phyloP scores from a whole-genome alignment of 1,140 invertebrate species.

The Dreissena polymorpha region DNA sequence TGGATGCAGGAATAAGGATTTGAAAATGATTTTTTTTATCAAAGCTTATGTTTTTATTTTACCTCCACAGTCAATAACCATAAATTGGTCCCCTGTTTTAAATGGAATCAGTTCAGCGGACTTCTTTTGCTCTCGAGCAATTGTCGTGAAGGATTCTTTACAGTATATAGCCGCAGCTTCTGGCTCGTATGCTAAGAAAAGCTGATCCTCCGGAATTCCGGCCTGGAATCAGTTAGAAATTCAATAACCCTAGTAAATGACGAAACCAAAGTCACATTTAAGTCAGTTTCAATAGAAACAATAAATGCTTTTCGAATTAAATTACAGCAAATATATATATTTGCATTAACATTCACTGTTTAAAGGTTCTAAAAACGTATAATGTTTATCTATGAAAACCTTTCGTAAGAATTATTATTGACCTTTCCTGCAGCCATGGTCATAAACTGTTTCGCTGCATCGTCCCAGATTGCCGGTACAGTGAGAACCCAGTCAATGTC shows the following conservation, averaged over 20 bases:
- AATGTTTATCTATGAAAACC: too few species aligned
- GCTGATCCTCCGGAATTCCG: conserved; percentile 25
- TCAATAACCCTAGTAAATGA: too few species aligned
- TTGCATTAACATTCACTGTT: too few species aligned
- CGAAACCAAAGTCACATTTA: too few species aligned
- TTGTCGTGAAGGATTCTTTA: conserved; percentile 1
- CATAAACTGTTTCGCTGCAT: not conserved
- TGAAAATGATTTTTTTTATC: not conserved
- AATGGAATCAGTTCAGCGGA: conserved; percentile 6
- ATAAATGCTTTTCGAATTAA: too few species aligned
- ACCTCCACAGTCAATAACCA: conserved; percentile 49
- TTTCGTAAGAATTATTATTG: not conserved
- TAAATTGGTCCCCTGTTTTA: conserved; percentile 24
- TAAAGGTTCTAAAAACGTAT: too few species aligned
- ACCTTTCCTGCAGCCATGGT: not conserved
- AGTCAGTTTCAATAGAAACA: too few species aligned
- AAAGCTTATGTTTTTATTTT: not conserved
- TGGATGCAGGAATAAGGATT: not conserved
- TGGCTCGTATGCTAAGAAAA: conserved; percentile 30
- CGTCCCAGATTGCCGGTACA: not conserved
- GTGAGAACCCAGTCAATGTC: not conserved
- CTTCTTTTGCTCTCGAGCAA: not conserved
- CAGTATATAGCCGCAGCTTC: conserved; percentile 46
- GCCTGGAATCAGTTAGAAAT: conserved; percentile 13
- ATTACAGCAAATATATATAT: too few species aligned